Percentiles rank a stretch among this genome's conserved stretches.
phyloP scores from a whole-genome alignment of 2,113 vertebrate species.

The Triplophysa tibetana region DNA sequence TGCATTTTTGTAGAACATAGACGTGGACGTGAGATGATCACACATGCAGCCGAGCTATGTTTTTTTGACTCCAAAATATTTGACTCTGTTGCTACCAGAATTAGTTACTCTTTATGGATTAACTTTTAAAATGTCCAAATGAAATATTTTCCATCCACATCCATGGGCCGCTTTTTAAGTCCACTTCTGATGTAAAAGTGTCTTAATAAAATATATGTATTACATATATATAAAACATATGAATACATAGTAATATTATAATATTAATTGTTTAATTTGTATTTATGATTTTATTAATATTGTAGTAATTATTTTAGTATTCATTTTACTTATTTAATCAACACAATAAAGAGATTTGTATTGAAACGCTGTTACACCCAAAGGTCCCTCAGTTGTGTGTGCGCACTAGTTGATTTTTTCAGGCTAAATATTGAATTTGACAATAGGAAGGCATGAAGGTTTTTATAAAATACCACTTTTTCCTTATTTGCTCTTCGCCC shows the following conservation, averaged over 20 bases:
- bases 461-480: constrained; percentile 30
- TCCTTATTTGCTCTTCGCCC: constrained; percentile 13
- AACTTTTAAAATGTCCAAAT: neutral
- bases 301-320: no score
- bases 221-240: no score
- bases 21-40: constrained; percentile 2
- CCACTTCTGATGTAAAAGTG: no score
- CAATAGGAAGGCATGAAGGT: constrained; percentile 60
- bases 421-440: constrained; percentile 67
- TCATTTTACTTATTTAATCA: no score
- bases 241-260: no score
- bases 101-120: neutral
- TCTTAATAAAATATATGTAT: no score
- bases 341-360: constrained; percentile 4
- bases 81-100: neutral
- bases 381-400: constrained; percentile 52
- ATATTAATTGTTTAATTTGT: no score
- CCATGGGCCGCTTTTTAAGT: no score
- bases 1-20: constrained; percentile 54
- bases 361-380: constrained; percentile 10
- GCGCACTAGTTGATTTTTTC: constrained; percentile 59
- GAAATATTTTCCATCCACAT: no score
- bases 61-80: neutral
- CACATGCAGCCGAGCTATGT: no score
- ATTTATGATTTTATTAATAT: no score